A percentile compares a stretch with the other conserved stretches of the same genome.
Conservation (phyloP, 2,113 vertebrate species). For the Menura novaehollandiae region DNA sequence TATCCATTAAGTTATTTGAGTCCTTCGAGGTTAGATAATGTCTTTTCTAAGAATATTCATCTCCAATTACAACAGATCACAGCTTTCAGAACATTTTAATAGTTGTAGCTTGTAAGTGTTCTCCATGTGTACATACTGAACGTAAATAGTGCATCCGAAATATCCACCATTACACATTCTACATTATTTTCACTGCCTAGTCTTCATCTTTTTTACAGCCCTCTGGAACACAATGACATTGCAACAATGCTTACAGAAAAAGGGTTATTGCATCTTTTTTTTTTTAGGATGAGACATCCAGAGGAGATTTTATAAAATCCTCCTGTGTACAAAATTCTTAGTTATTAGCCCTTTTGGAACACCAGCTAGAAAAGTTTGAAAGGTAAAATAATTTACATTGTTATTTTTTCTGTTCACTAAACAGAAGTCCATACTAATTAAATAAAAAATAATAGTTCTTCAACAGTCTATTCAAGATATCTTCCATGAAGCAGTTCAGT, state of each 20-base stretch:
- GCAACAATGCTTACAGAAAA: constrained; percentile 53
- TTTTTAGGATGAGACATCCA: constrained; percentile 48
- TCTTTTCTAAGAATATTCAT: not conserved
- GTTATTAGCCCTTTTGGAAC: constrained; percentile 68
- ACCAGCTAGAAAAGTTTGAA: constrained; percentile 64
- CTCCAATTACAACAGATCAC: constrained; percentile 1
- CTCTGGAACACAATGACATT: constrained; percentile 59
- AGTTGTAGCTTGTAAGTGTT: constrained; percentile 31
- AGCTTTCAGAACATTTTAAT: constrained; percentile 31
- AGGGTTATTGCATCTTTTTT: constrained; percentile 58
- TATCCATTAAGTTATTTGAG: not conserved
- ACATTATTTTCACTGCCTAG: constrained; percentile 35
- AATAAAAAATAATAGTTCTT: constrained; percentile 67
- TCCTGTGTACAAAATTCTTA: constrained; percentile 57
- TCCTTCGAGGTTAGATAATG: not conserved
- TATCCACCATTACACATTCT: not conserved
- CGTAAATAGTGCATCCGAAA: constrained; percentile 37
- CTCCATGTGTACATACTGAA: constrained; percentile 4
- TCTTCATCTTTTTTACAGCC: constrained; percentile 43
- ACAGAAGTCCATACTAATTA: constrained; percentile 61
- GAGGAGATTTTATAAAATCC: constrained; percentile 58
- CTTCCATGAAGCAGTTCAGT: constrained; percentile 47
- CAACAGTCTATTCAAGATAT: constrained; percentile 39
- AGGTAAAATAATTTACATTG: constrained; percentile 67
- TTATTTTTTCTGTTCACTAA: constrained; percentile 56